These are phyloP conservation scores for Ellobius talpinus DNA, from an alignment of 2,113 vertebrate genomes.

Conservation along the genomic window DNA sequence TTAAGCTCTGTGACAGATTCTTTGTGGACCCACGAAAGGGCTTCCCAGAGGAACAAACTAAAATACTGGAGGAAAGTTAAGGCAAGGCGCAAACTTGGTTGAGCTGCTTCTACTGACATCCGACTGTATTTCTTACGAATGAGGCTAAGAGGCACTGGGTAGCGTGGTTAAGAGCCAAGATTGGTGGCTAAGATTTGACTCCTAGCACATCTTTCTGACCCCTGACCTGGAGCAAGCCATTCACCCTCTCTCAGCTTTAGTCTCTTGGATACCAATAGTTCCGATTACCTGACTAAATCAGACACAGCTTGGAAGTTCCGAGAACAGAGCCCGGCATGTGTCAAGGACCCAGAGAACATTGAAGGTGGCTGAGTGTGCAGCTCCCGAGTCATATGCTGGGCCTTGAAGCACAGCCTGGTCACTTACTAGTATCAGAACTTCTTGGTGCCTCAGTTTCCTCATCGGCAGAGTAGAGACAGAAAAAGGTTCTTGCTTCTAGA, in stretches of 20 bases:
- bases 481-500: conserved; percentile 11
- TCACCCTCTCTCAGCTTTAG: neutral
- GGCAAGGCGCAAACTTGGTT: neutral
- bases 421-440: neutral
- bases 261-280: neutral
- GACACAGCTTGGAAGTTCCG: neutral
- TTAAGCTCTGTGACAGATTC: neutral
- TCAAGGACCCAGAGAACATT: neutral
- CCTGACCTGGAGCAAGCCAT: neutral
- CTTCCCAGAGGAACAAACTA: neutral
- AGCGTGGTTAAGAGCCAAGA: neutral
- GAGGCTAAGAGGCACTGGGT: neutral
- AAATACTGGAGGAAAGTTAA: neutral
- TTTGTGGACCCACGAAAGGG: neutral
- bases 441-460: neutral
- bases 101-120: neutral
- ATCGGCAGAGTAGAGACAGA: neutral
- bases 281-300: neutral
- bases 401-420: neutral
- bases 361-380: fast-evolving
- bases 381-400: neutral
- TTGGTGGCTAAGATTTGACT: neutral
- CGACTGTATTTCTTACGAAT: neutral
- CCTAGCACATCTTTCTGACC: neutral
- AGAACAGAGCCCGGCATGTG: neutral